Conservation (phyloP, 2,113 vertebrate genomes). For the Ornithorhynchus anatinus region DNA sequence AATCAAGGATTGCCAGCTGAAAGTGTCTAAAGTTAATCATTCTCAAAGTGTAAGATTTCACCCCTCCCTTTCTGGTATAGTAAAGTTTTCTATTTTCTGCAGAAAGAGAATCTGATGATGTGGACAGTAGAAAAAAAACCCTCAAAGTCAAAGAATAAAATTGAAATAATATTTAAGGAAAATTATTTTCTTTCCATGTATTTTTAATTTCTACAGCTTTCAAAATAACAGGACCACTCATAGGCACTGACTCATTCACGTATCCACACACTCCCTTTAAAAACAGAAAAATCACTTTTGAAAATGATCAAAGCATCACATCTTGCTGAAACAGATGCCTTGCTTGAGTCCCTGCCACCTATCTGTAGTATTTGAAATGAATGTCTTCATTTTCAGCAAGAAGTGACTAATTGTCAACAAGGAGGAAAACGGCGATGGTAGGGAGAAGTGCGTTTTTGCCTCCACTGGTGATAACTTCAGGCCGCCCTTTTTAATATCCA, state of each 20-base stretch:
- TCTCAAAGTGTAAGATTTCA: conserved; percentile 19
- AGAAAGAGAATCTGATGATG: conserved; percentile 46
- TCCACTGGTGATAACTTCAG: background rate
- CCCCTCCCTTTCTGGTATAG: conserved; percentile 43
- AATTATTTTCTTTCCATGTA: conserved; percentile 67
- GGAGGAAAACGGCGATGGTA: conserved; percentile 43
- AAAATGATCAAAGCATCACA: conserved; percentile 69
- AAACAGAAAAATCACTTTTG: conserved; percentile 71
- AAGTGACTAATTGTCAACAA: conserved; percentile 59
- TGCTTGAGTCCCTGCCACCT: conserved; percentile 67
- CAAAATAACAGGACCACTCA: conserved; percentile 69
- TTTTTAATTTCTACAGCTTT: conserved; percentile 72
- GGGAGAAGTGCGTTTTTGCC: background rate
- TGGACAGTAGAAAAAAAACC: conserved; percentile 62
- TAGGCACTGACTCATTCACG: conserved; percentile 69
- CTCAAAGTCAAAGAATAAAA: conserved; percentile 67
- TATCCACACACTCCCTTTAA: conserved; percentile 74
- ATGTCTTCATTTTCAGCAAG: conserved; percentile 62
- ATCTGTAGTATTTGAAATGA: conserved; percentile 71
- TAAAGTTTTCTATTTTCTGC: conserved; percentile 50
- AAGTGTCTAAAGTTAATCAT: conserved; percentile 48
- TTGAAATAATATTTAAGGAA: conserved; percentile 72
- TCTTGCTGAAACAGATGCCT: conserved; percentile 76
- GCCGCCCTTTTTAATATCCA: background rate
- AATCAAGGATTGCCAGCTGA: background rate